A percentile compares a stretch with the other conserved stretches of the same genome.
Conservation (phyloP, 2,797 vertebrate genomes). For the Malacoraja senta region DNA sequence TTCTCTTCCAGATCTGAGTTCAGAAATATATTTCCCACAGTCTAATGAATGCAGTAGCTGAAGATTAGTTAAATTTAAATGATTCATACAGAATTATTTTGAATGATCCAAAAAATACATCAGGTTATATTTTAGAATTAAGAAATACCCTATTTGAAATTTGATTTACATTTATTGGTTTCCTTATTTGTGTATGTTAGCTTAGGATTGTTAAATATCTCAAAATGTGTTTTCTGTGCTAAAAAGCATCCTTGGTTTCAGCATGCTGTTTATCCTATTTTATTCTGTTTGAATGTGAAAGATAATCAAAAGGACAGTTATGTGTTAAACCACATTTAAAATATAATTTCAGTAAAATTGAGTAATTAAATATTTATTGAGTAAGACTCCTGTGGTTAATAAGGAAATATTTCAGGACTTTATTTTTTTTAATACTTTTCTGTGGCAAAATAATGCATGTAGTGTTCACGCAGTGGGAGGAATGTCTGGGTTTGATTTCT, state of each 20-base stretch:
- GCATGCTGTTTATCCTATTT: background rate
- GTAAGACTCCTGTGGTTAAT: background rate
- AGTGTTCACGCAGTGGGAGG: background rate
- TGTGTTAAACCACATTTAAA: background rate
- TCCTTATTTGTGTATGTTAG: background rate
- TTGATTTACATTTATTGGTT: background rate
- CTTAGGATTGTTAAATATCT: background rate
- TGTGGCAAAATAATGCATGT: background rate
- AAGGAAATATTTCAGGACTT: background rate
- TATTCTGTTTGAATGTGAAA: background rate
- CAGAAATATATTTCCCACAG: constrained; percentile 47
- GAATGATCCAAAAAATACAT: background rate
- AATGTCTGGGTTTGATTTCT: background rate
- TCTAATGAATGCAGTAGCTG: background rate
- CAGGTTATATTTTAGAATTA: background rate
- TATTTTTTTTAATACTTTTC: background rate
- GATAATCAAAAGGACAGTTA: background rate
- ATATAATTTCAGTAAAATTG: background rate
- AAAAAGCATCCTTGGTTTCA: background rate
- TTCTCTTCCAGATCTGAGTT: constrained; percentile 59
- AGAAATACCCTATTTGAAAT: background rate
- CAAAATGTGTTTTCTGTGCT: background rate
- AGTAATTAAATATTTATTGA: background rate
- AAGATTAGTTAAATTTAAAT: background rate
- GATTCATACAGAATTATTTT: constrained; percentile 7